Base-by-base conservation (phyloP, 2,888 invertebrate genomes). In the Beris morrisii region DNA sequence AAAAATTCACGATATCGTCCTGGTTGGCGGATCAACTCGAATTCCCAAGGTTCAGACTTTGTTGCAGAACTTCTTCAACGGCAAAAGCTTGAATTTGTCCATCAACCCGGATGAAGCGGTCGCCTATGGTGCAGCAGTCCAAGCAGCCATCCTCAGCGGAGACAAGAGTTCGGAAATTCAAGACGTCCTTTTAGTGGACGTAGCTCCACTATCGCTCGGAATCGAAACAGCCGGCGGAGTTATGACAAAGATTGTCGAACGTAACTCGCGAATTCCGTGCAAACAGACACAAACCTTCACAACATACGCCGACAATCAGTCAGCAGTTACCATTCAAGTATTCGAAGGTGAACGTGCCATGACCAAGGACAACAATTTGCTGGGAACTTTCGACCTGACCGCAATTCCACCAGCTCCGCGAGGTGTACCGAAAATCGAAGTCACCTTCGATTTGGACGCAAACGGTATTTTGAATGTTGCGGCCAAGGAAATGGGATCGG, bases 31-130 rank as follows among this genome's bases (percentile, higher is more conserved):
- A 12, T 95, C 95, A 4, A 97, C 89, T 6, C 87, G 95, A 73
- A 95, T 96, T 74, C 95, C 95, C 0, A 95, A 93, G 82, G 88
- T 95, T 70, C 95, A 95, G 81, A 91, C 91, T 76, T 84, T 96
- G 72, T 83, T 95, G 48, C 93, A 88, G 83, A 90, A 91, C 70
- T 90, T 88, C 81, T 92, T 92, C 77, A 84, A 86, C 67, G 92
- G 92, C 1, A 93, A 94, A 79, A 86, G 91, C 67, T 81, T 96
- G 46, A 96, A 96, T 81, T 86, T 95, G 61, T 92, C 92, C 9
- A 96, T 96, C 73, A 95, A 96, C 79, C 95, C 93, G 0, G 93
- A 94, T 74, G 93, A 94, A 79, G 92, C 96, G 6, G 92, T 96
- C 1, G 96, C 96, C 0, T 96, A 95, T 75, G 95, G 95, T 4